phyloP scores from a whole-genome alignment of 2,888 invertebrate genomes.

The Drosophila histrio region DNA sequence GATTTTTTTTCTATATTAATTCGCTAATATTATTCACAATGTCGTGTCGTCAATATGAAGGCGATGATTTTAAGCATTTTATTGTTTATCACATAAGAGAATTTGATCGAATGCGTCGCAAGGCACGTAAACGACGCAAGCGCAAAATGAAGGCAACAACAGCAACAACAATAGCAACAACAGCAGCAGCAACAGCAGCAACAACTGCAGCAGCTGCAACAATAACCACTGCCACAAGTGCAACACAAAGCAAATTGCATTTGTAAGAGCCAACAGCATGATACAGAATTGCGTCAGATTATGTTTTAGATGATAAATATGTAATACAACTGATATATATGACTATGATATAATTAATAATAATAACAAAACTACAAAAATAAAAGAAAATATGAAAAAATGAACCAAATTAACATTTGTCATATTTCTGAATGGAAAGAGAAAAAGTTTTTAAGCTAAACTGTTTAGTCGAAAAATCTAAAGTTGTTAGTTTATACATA shows the following conservation, averaged over 20 bases:
- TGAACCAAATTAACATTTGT: background rate
- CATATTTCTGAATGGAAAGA: background rate
- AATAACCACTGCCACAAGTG: constrained; percentile 3
- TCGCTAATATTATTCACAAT: constrained; percentile 77
- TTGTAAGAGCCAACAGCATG: too few relatives aligned
- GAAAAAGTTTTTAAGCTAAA: too few relatives aligned
- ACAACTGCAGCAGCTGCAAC: background rate
- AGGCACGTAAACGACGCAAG: constrained; percentile 73
- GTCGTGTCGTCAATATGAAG: constrained; percentile 72
- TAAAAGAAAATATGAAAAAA: constrained; percentile 8
- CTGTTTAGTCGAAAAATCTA: too few relatives aligned
- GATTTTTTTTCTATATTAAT: constrained; percentile 82
- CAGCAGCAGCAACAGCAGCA: background rate
- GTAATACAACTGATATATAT: constrained; percentile 32
- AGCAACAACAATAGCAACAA: background rate
- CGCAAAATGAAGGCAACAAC: constrained; percentile 35
- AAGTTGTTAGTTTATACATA: too few relatives aligned
- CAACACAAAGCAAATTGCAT: constrained; percentile 1
- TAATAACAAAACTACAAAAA: background rate
- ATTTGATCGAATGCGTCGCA: constrained; percentile 76
- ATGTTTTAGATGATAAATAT: constrained; percentile 12
- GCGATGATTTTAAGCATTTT: constrained; percentile 75
- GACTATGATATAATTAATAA: constrained; percentile 4
- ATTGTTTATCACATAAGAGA: constrained; percentile 70
- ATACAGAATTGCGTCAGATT: too few relatives aligned